A percentile compares a stretch with the other conserved stretches of the same genome.
phyloP scores from a whole-genome alignment of 2,113 vertebrate species.

The Saguinus imperator region DNA sequence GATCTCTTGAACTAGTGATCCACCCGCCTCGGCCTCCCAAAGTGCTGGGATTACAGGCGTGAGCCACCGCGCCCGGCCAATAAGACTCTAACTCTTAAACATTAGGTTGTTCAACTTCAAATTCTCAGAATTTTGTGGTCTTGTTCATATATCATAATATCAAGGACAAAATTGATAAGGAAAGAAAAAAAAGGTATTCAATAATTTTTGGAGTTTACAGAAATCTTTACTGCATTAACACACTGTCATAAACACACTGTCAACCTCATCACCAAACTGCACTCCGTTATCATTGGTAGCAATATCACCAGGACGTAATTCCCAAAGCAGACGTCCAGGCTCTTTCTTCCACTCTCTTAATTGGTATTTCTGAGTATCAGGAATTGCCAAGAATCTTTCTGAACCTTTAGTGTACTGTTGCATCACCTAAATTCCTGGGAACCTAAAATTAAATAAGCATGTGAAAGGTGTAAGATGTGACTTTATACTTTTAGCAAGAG shows the following conservation, averaged over 20 bases:
- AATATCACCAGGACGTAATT: background rate
- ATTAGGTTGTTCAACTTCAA: background rate
- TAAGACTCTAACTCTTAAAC: background rate
- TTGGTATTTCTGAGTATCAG: background rate
- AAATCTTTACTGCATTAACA: background rate
- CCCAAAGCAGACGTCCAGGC: background rate
- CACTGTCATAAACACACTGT: background rate
- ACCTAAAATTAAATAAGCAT: background rate
- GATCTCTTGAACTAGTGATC: too few relatives aligned
- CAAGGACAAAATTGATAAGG: background rate
- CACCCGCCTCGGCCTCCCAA: too few relatives aligned
- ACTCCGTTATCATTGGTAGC: background rate
- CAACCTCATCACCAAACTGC: background rate
- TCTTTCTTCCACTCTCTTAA: background rate
- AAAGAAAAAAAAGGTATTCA: background rate
- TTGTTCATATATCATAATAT: background rate
- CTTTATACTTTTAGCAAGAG: background rate
- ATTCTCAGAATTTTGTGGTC: background rate
- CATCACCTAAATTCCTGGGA: background rate
- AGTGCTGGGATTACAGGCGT: too few relatives aligned
- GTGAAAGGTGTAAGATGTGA: background rate
- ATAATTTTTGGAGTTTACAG: background rate
- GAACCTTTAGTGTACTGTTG: background rate
- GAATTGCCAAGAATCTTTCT: background rate
- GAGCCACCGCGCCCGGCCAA: background rate